Conservation (phyloP, 1,140 invertebrate genomes). For the Heliconius himera region DNA sequence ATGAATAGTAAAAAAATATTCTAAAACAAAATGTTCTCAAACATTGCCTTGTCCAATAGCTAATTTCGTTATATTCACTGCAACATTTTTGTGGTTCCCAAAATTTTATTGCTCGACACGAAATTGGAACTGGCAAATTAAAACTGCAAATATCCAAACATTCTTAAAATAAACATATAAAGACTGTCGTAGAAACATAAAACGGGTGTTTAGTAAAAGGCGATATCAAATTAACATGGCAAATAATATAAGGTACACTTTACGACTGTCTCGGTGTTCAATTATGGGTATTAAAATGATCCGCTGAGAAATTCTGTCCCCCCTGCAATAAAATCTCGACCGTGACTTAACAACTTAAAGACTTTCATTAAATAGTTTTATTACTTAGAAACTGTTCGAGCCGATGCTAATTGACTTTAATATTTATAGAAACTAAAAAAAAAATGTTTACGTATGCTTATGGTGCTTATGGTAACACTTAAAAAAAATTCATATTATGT, state of each 20-base stretch:
- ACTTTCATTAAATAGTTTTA: slow-evolving; percentile 15
- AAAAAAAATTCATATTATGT: too few species aligned
- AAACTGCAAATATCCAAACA: neutral
- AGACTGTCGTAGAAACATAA: neutral
- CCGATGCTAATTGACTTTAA: neutral
- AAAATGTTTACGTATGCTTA: neutral
- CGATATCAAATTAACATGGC: slow-evolving; percentile 4
- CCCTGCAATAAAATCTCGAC: slow-evolving; percentile 3
- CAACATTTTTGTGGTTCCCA: neutral
- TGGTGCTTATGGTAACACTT: too few species aligned
- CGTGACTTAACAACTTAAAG: slow-evolving; percentile 2
- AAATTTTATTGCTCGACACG: neutral
- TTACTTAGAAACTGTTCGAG: slow-evolving; percentile 15
- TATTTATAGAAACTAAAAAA: neutral
- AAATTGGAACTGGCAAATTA: neutral
- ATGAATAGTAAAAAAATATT: too few species aligned
- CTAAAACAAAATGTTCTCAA: too few species aligned
- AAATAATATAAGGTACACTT: neutral
- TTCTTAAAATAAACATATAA: neutral
- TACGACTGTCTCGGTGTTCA: slow-evolving; percentile 7
- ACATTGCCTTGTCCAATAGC: too few species aligned
- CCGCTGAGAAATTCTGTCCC: slow-evolving; percentile 11
- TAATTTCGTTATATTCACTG: too few species aligned
- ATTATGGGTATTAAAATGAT: slow-evolving; percentile 9
- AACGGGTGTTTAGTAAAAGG: neutral